Evolutionary conservation across 2,888 invertebrate species (phyloP).

Genomic region (Antheraea yamamai): DNA sequence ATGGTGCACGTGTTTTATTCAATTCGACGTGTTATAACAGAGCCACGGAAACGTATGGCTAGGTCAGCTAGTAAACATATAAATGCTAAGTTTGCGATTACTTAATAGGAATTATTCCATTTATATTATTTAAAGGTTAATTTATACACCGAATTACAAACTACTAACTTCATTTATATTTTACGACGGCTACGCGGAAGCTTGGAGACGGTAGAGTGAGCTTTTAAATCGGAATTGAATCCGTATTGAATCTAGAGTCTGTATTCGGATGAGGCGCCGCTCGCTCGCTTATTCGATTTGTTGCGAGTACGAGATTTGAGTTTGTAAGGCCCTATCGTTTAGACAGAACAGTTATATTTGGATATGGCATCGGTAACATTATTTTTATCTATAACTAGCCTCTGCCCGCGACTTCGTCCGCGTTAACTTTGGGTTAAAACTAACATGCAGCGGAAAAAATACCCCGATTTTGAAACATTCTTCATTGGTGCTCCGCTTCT

Average conservation of each 20-base stretch:
- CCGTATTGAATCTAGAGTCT: constrained; percentile 51
- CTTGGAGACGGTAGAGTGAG: constrained; percentile 29
- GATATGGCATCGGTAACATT: background rate
- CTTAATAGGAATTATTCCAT: too few relatives aligned
- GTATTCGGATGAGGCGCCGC: constrained; percentile 56
- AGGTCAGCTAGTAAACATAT: too few relatives aligned
- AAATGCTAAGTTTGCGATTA: too few relatives aligned
- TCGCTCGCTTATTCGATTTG: constrained; percentile 63
- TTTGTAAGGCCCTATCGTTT: constrained; percentile 45
- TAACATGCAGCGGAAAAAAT: too few relatives aligned
- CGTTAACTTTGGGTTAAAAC: too few relatives aligned
- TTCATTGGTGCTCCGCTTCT: too few relatives aligned
- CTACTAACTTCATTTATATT: constrained; percentile 16
- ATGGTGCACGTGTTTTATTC: too few relatives aligned
- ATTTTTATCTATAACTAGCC: background rate
- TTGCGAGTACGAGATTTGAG: constrained; percentile 62
- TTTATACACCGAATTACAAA: constrained; percentile 9
- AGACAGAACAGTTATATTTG: background rate
- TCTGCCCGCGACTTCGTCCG: too few relatives aligned
- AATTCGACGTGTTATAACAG: too few relatives aligned
- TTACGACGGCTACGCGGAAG: background rate
- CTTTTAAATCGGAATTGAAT: constrained; percentile 65
- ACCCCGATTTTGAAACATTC: too few relatives aligned
- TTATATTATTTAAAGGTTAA: background rate
- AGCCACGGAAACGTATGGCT: too few relatives aligned